Percentiles rank a stretch among this genome's conserved stretches.
Evolutionary conservation across 2,888 invertebrate genomes (phyloP).

Genomic region (Ophion ventricosus): DNA sequence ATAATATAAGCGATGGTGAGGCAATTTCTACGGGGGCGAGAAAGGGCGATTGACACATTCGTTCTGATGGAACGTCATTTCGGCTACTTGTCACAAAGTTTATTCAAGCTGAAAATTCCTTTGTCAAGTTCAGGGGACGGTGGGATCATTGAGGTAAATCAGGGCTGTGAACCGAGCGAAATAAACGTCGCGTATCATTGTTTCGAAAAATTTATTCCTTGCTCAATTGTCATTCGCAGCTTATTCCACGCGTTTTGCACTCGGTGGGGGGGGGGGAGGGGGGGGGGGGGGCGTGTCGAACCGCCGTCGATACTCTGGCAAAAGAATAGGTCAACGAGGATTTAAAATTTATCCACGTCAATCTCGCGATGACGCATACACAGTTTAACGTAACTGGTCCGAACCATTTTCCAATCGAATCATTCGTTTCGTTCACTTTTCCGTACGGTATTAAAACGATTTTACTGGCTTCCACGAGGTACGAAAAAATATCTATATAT

Average conservation of each 20-base stretch:
- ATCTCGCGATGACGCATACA: not conserved
- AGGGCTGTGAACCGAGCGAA: not conserved
- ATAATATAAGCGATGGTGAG: no score
- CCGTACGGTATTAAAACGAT: not conserved
- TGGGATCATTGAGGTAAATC: not conserved
- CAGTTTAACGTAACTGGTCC: not conserved
- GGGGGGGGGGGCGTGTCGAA: no score
- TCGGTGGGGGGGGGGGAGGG: no score
- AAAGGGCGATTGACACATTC: not conserved
- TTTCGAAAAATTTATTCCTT: not conserved
- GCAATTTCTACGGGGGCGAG: no score
- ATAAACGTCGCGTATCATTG: not conserved
- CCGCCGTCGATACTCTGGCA: not conserved
- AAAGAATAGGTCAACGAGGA: constrained; percentile 9
- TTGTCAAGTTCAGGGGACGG: constrained; percentile 2
- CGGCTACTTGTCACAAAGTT: not conserved
- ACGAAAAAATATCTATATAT: not conserved
- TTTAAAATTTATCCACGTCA: constrained; percentile 7
- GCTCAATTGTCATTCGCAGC: constrained; percentile 18
- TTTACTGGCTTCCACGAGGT: not conserved
- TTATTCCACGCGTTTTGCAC: not conserved
- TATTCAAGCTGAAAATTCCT: constrained; percentile 2
- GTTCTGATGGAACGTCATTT: not conserved
- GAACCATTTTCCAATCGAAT: not conserved
- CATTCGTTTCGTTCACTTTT: not conserved